These are phyloP conservation scores for Indicator indicator DNA, from an alignment of 2,113 vertebrate genomes.

Conservation along the genomic window DNA sequence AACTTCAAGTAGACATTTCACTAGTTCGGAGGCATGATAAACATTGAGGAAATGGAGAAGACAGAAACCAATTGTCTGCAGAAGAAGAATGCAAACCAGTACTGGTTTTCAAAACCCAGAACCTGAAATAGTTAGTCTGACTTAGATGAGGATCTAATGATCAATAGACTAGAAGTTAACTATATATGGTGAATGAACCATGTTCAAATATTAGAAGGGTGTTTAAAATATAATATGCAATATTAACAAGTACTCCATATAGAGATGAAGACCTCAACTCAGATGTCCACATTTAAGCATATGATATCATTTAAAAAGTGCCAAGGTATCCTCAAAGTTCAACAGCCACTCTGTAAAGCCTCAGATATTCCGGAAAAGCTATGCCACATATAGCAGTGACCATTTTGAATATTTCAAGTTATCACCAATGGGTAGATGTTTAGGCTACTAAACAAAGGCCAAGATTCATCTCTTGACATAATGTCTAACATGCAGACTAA, in stretches of 20 bases:
- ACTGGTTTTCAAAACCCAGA: too few species aligned
- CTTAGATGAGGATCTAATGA: neutral
- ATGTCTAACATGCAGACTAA: neutral
- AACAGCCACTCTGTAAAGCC: neutral
- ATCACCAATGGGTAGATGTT: neutral
- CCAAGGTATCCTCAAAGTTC: neutral
- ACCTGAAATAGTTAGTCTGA: too few species aligned
- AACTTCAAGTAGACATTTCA: too few species aligned
- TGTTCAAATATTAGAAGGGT: neutral
- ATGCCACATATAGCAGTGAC: neutral
- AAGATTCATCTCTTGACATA: neutral
- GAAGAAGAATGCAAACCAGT: too few species aligned
- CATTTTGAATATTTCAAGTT: neutral
- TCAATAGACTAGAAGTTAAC: neutral
- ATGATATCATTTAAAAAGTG: neutral
- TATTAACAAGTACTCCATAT: accelerated
- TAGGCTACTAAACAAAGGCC: neutral
- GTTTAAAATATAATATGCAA: neutral
- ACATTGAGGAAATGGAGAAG: too few species aligned
- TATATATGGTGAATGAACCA: neutral
- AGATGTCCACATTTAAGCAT: neutral
- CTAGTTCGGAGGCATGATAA: too few species aligned
- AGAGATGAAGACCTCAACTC: neutral
- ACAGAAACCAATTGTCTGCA: too few species aligned
- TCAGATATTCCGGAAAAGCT: neutral